Evolutionary conservation across 2,888 invertebrate genomes (phyloP).

Genomic region (Cordylochernes scorpioides): DNA sequence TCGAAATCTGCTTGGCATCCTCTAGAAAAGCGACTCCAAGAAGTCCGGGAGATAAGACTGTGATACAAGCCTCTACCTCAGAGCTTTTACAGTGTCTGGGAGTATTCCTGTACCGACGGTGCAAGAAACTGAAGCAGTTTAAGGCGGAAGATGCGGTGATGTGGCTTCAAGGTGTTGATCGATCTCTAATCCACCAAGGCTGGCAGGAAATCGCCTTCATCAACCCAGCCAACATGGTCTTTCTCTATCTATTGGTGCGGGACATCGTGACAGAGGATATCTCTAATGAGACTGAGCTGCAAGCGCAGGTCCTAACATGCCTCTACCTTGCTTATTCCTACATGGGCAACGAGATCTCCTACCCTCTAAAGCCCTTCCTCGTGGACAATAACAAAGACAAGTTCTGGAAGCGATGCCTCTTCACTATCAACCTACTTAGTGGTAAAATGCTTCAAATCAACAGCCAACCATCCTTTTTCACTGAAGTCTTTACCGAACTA

Average conservation of each 20-base stretch:
- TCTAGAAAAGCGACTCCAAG: slow-evolving; percentile 5
- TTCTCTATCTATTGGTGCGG: slow-evolving; percentile 90
- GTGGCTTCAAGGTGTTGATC: slow-evolving; percentile 92
- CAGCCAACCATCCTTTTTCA: slow-evolving; percentile 92
- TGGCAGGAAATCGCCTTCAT: slow-evolving; percentile 99
- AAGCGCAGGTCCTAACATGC: slow-evolving; percentile 85
- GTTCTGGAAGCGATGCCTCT: slow-evolving; percentile 90
- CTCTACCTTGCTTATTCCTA: slow-evolving; percentile 95
- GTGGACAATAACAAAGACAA: slow-evolving; percentile 82
- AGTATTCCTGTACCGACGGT: slow-evolving; percentile 55
- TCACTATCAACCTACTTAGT: slow-evolving; percentile 69
- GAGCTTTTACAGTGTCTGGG: slow-evolving; percentile 93
- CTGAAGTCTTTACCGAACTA: slow-evolving; percentile 92
- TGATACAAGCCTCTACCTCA: slow-evolving; percentile 68
- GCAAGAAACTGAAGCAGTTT: slow-evolving; percentile 68
- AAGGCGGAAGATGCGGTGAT: slow-evolving; percentile 75
- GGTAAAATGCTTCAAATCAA: slow-evolving; percentile 89
- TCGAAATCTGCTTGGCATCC: slow-evolving; percentile 3
- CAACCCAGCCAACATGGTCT: slow-evolving; percentile 97
- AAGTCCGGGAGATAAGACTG: slow-evolving; percentile 11
- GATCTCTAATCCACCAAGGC: slow-evolving; percentile 81
- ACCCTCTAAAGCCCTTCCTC: slow-evolving; percentile 93
- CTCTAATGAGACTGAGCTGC: slow-evolving; percentile 56
- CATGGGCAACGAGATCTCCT: slow-evolving; percentile 81
- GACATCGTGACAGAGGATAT: slow-evolving; percentile 53